Base-by-base conservation (phyloP, 2,888 invertebrate species). In the Acanthosepion esculentum region DNA sequence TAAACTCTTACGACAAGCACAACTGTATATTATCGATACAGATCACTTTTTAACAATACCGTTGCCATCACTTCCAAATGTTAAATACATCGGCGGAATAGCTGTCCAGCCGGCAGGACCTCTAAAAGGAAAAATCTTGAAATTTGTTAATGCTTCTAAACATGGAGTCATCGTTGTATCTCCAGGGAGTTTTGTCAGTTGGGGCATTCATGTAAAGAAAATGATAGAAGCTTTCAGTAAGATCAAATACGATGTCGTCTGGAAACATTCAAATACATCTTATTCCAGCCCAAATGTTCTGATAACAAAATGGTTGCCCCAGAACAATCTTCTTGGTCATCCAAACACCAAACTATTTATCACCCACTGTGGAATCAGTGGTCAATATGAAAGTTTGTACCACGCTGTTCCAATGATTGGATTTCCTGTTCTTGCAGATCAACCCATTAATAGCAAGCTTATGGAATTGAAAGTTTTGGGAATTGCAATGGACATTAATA, bases 381-480 rank as follows among this genome's bases (percentile, higher is more conserved):
- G 96, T 33, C 95, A 95, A 93, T 96, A 95, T 95, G 96, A 96
- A 93, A 95, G 95, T 41, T 92, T 96, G 26, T 96, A 95, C 92
- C 95, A 96, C 92, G 96, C 94, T 29, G 95, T 96, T 18, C 96
- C 96, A 10, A 95, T 96, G 95, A 91, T 96, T 18, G 95, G 95
- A 20, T 59, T 96, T 33, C 95, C 96, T 18, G 26, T 95, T 29
- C 93, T 95, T 91, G 95, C 91, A 12, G 96, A 96, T 55, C 96
- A 96, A 64, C 94, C 48, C 7, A 95, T 95, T 95, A 96, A 96
- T 78, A 23, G 41, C 33, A 7, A 23, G 20, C 5, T 10, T 50
- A 94, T 96, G 20, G 59, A 91, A 48, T 55, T 92, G 15, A 95
- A 96, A 94, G 95, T 95, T n/a, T 96, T 95, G 91, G 96, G 96